Conservation (phyloP, 2,113 vertebrate species). For the Hyaena hyaena region DNA sequence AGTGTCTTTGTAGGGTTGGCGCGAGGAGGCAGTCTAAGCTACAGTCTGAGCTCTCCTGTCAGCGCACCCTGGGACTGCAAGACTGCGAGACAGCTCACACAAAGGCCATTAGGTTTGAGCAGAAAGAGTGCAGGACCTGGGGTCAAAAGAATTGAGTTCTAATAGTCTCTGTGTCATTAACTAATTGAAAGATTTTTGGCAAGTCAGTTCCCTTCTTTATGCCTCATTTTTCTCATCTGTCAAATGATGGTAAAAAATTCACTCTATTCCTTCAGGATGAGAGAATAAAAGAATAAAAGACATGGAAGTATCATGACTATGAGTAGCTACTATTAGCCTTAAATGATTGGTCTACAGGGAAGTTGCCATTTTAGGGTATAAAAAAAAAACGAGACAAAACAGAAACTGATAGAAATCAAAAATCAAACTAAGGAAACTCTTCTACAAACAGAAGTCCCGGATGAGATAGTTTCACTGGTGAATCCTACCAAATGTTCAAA, state of each 20-base stretch:
- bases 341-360: neutral
- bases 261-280: neutral
- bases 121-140: neutral
- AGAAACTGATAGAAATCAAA: neutral
- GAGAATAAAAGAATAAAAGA: neutral
- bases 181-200: neutral
- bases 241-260: constrained; percentile 13
- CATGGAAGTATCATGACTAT: neutral
- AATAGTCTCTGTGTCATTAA: neutral
- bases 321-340: neutral
- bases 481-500: neutral
- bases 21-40: neutral
- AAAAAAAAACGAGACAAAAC: neutral
- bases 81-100: neutral
- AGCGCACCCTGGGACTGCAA: neutral
- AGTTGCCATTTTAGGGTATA: neutral
- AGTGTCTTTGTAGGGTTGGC: neutral
- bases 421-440: neutral
- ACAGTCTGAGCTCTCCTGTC: neutral
- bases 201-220: neutral
- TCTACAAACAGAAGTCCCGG: neutral
- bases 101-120: neutral
- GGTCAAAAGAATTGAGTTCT: constrained; percentile 1
- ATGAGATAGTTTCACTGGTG: neutral
- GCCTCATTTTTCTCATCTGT: constrained; percentile 52